Conservation (phyloP, 2,888 invertebrate genomes). For the Scotopteryx bipunctaria region DNA sequence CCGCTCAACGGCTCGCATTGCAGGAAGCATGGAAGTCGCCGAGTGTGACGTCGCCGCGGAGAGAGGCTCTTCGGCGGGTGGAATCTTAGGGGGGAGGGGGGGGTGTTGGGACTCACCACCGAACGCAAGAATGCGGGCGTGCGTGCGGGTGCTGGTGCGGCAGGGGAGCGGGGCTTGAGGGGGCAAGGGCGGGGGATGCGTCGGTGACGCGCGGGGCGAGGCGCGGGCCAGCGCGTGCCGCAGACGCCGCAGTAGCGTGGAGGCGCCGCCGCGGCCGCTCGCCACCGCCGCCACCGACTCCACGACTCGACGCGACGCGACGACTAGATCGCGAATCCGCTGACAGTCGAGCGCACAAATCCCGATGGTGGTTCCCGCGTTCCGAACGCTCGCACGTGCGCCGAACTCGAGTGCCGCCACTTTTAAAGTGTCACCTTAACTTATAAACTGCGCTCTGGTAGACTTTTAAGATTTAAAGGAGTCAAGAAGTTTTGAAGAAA, state of each 20-base stretch:
- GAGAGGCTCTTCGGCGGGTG: slow-evolving; percentile 61
- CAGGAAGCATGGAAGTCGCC: slow-evolving; percentile 45
- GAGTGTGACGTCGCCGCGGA: slow-evolving; percentile 47
- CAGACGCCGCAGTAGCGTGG: slow-evolving; percentile 82
- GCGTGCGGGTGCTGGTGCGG: slow-evolving; percentile 70
- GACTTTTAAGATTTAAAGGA: slow-evolving; percentile 41
- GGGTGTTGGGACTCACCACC: slow-evolving; percentile 44
- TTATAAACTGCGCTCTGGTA: slow-evolving; percentile 42
- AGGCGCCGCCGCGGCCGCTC: slow-evolving; percentile 77
- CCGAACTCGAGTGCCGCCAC: slow-evolving; percentile 39
- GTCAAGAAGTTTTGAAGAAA: slow-evolving; percentile 39
- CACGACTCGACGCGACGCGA: slow-evolving; percentile 56
- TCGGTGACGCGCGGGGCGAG: slow-evolving; percentile 54
- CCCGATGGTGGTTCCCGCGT: slow-evolving; percentile 61
- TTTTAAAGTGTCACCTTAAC: slow-evolving; percentile 40
- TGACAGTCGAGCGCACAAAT: slow-evolving; percentile 45
- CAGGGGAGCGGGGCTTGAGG: slow-evolving; percentile 49
- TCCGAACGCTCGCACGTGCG: slow-evolving; percentile 50
- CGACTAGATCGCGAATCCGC: slow-evolving; percentile 57
- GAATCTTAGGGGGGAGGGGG: slow-evolving; percentile 30
- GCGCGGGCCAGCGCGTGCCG: slow-evolving; percentile 73
- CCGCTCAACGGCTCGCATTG: slow-evolving; percentile 40
- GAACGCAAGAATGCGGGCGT: slow-evolving; percentile 77
- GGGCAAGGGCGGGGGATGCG: slow-evolving; percentile 59
- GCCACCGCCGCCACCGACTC: slow-evolving; percentile 57